These are phyloP conservation scores for Dysidea cf. avara DNA, from an alignment of 37 sponge, comb jelly and placozoan species.

Conservation along the genomic window DNA sequence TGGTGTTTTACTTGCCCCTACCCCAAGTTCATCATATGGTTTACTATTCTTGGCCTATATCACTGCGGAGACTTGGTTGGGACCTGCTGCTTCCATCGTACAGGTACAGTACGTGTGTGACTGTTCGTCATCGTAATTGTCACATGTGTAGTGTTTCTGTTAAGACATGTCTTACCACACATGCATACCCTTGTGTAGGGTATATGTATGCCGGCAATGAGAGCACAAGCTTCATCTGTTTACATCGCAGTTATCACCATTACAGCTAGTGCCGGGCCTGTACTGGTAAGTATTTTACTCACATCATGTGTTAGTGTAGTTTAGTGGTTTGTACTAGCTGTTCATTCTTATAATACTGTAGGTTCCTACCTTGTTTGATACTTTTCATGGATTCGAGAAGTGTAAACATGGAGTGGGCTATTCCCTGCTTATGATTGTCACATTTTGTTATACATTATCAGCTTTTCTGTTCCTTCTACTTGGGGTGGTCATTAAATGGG, in stretches of 20 bases:
- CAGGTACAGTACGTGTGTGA: conserved; percentile 49
- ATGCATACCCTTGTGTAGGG: conserved; percentile 30
- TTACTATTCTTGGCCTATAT: conserved; percentile 77
- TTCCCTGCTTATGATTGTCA: no score
- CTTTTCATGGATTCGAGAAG: no score
- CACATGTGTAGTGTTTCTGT: background rate
- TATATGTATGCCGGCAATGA: conserved; percentile 74
- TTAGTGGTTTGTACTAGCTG: no score
- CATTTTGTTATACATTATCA: conserved; percentile 38
- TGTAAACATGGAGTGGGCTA: no score
- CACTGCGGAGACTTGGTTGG: conserved; percentile 93
- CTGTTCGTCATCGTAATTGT: no score
- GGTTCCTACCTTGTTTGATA: no score
- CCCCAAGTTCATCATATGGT: conserved; percentile 68
- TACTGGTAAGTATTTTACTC: conserved; percentile 60
- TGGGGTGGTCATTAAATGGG: conserved; percentile 41
- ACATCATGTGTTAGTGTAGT: no score
- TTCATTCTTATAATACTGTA: no score
- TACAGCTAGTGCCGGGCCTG: conserved; percentile 77
- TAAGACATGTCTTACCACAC: background rate
- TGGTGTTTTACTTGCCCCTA: conserved; percentile 68
- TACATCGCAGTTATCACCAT: conserved; percentile 85
- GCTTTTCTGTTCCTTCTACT: conserved; percentile 53
- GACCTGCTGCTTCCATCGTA: conserved; percentile 82
- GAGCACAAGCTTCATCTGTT: conserved; percentile 79